These are phyloP conservation scores for Philhelius pedissequus DNA, from an alignment of 2,888 invertebrate species.

Conservation along the genomic window DNA sequence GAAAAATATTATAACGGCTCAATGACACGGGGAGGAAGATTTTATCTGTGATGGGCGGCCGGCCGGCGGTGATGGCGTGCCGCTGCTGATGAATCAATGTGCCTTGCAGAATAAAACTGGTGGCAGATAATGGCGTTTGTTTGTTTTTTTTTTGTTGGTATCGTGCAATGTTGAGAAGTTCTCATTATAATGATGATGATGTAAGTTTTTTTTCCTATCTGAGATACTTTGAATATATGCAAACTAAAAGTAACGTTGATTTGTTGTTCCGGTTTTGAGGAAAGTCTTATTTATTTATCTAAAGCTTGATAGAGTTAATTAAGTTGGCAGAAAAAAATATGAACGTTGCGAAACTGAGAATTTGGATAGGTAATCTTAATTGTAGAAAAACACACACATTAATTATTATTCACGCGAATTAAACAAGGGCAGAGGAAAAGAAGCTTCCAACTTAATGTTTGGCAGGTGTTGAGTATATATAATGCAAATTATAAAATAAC, in stretches of 20 bases:
- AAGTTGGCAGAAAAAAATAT: neutral
- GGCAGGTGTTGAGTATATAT: too few relatives aligned
- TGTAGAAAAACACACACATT: too few relatives aligned
- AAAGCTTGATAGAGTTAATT: neutral
- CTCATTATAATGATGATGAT: slow-evolving; percentile 46
- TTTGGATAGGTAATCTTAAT: too few relatives aligned
- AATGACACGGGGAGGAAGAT: slow-evolving; percentile 8
- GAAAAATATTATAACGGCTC: slow-evolving; percentile 29
- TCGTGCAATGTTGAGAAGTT: slow-evolving; percentile 2
- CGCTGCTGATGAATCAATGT: neutral
- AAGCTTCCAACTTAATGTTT: too few relatives aligned
- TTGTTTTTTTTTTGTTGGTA: slow-evolving; percentile 11
- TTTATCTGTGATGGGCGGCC: neutral
- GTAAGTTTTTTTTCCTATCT: slow-evolving; percentile 6
- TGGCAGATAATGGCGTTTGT: slow-evolving; percentile 26
- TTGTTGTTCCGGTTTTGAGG: slow-evolving; percentile 38
- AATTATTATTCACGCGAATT: too few relatives aligned
- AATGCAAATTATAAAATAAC: too few relatives aligned
- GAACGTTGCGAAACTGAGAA: neutral
- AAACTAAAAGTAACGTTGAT: slow-evolving; percentile 6
- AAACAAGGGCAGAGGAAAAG: too few relatives aligned
- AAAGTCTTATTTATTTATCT: neutral
- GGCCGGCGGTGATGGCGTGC: too few relatives aligned
- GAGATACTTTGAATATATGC: neutral
- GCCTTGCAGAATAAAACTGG: neutral